Conservation (phyloP, 2,888 invertebrate species). For the Pomacea canaliculata region DNA sequence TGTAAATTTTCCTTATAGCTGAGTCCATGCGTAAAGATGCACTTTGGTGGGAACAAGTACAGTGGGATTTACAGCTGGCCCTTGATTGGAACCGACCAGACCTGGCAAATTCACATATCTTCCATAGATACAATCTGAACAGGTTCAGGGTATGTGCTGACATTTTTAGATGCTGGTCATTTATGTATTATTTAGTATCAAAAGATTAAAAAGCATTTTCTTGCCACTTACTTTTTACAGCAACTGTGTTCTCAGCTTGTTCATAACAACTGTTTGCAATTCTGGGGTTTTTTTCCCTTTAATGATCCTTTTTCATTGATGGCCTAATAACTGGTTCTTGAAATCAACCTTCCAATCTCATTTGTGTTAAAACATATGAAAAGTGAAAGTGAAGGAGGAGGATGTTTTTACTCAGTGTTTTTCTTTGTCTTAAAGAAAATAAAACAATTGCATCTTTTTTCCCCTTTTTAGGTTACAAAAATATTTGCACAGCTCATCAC, state of each 20-base stretch:
- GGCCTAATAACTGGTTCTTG: neutral
- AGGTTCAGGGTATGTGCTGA: conserved; percentile 11
- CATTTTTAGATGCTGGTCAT: neutral
- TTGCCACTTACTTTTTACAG: too few relatives aligned
- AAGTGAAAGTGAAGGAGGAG: too few relatives aligned
- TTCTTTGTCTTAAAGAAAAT: too few relatives aligned
- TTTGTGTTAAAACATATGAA: neutral
- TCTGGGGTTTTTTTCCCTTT: too few relatives aligned
- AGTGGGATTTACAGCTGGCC: conserved; percentile 66
- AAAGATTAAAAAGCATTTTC: neutral
- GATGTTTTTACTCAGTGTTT: too few relatives aligned
- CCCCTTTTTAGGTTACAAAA: too few relatives aligned
- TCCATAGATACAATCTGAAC: conserved; percentile 53
- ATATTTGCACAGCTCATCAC: too few relatives aligned
- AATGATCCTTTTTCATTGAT: too few relatives aligned
- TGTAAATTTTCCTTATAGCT: conserved; percentile 33
- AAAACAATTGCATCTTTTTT: too few relatives aligned
- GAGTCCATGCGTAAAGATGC: conserved; percentile 29
- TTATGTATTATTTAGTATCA: neutral
- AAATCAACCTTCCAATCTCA: neutral
- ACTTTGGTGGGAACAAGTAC: conserved; percentile 43
- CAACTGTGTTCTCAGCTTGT: neutral
- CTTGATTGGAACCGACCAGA: conserved; percentile 70
- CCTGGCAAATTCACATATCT: conserved; percentile 66
- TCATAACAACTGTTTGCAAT: neutral